Evolutionary conservation across 2,113 vertebrate species (phyloP).

Genomic region (Alces alces): DNA sequence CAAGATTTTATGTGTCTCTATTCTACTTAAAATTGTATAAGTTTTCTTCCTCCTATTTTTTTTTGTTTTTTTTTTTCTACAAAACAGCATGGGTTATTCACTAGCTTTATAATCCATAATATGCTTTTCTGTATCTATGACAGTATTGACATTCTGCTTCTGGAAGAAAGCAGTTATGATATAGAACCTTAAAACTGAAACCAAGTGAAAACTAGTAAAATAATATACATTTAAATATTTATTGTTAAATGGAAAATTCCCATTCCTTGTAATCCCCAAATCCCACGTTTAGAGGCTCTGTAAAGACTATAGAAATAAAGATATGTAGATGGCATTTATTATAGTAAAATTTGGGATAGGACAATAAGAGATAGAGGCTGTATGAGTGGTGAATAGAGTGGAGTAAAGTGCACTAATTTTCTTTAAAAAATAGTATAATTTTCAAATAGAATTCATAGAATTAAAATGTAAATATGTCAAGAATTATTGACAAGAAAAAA

Average conservation of each 20-base stretch:
- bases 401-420: not conserved
- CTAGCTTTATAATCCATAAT: not conserved
- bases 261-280: not conserved
- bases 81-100: not conserved
- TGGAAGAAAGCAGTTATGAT: not conserved
- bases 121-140: not conserved
- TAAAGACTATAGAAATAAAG: not conserved
- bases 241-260: not conserved
- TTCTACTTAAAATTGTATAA: not conserved
- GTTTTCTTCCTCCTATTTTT: not conserved
- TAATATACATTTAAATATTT: not conserved
- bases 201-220: not conserved
- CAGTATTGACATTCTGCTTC: not conserved
- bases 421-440: not conserved
- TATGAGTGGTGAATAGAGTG: not conserved
- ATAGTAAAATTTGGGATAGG: not conserved
- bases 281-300: not conserved
- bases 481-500: not conserved
- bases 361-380: not conserved
- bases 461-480: not conserved
- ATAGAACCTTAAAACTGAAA: not conserved
- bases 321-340: not conserved
- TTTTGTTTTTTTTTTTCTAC: not conserved
- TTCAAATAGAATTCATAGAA: not conserved
- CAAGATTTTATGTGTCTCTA: not conserved